These are phyloP conservation scores for Chymomyza costata DNA, from an alignment of 1,140 invertebrate species.

Conservation along the genomic window DNA sequence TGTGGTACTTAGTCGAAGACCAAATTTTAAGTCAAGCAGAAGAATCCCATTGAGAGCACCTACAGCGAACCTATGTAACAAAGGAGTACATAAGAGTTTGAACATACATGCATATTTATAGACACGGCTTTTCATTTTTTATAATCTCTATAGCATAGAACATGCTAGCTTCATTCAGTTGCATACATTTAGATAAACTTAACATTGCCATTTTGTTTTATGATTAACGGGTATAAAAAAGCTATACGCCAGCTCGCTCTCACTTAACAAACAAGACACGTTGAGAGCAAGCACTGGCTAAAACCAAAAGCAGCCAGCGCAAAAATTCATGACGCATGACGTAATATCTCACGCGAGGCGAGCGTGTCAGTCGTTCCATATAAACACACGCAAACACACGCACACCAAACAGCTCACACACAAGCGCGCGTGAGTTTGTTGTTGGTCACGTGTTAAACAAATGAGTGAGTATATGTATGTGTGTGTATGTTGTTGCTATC, in stretches of 20 bases:
- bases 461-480: conserved; percentile 26
- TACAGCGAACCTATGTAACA: too few relatives aligned
- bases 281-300: conserved; percentile 34
- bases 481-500: conserved; percentile 17
- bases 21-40: too few relatives aligned
- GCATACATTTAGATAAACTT: too few relatives aligned
- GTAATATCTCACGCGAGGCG: conserved; percentile 66
- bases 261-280: conserved; percentile 57
- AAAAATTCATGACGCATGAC: conserved; percentile 68
- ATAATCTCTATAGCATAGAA: too few relatives aligned
- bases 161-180: too few relatives aligned
- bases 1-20: too few relatives aligned
- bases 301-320: conserved; percentile 22
- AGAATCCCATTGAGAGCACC: too few relatives aligned
- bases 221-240: too few relatives aligned
- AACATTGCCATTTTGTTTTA: too few relatives aligned
- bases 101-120: too few relatives aligned
- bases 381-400: conserved; percentile 12
- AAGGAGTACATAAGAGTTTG: too few relatives aligned
- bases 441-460: conserved; percentile 67
- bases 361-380: conserved; percentile 54
- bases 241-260: conserved; percentile 11
- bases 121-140: too few relatives aligned
- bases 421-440: conserved; percentile 45
- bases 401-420: conserved; percentile 6